Conservation (phyloP, 2,888 invertebrate genomes). For the Gryllus longicercus region DNA sequence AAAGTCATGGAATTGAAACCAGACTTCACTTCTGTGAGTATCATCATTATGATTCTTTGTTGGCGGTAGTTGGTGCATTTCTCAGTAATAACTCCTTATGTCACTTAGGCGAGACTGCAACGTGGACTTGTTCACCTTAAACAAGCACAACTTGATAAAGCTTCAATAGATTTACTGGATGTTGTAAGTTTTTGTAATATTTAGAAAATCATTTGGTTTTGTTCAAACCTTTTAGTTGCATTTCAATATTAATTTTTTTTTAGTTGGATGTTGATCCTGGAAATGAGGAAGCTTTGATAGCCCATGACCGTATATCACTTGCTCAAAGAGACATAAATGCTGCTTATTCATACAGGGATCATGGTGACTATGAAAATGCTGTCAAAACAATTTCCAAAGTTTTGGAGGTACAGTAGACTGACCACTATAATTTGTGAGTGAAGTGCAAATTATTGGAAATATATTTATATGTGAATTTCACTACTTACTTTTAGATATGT, state of each 20-base stretch:
- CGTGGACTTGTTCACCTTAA: slow-evolving; percentile 87
- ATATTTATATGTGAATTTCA: slow-evolving; percentile 34
- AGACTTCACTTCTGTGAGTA: slow-evolving; percentile 85
- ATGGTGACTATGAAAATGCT: slow-evolving; percentile 56
- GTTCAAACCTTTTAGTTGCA: slow-evolving; percentile 17
- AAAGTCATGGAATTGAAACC: slow-evolving; percentile 90
- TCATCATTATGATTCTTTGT: background rate
- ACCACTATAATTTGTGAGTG: background rate
- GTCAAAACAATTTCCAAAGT: slow-evolving; percentile 63
- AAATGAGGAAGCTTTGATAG: slow-evolving; percentile 71
- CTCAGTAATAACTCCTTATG: slow-evolving; percentile 37
- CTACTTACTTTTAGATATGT: slow-evolving; percentile 52
- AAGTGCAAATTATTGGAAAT: background rate
- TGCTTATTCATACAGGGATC: background rate
- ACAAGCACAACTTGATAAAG: slow-evolving; percentile 77
- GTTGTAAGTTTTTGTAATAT: slow-evolving; percentile 66
- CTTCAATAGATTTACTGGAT: slow-evolving; percentile 75
- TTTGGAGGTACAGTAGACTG: slow-evolving; percentile 46
- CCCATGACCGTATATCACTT: slow-evolving; percentile 63
- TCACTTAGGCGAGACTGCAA: slow-evolving; percentile 61
- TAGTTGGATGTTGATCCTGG: slow-evolving; percentile 68
- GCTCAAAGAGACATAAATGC: slow-evolving; percentile 59
- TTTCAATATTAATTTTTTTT: slow-evolving; percentile 33
- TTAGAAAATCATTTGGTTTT: slow-evolving; percentile 18
- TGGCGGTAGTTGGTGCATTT: background rate